phyloP scores from a whole-genome alignment of 2,797 vertebrate genomes.

The Percopsis omiscomaycus region DNA sequence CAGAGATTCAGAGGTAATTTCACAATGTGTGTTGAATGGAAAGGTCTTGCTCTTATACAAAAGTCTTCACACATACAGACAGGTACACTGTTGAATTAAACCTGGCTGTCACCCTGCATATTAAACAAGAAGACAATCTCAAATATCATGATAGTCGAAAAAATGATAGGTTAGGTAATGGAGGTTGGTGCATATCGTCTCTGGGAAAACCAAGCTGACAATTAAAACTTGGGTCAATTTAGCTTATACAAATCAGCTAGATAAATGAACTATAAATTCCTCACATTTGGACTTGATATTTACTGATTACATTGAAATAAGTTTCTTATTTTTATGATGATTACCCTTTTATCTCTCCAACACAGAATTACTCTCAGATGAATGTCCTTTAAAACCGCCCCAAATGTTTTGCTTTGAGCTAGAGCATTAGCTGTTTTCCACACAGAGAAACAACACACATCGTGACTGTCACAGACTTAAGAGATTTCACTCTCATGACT shows the following conservation, averaged over 20 bases:
- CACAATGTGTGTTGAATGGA: too few relatives aligned
- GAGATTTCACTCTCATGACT: slow-evolving; percentile 53
- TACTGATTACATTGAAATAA: too few relatives aligned
- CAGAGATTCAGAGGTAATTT: slow-evolving; percentile 8
- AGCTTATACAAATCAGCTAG: too few relatives aligned
- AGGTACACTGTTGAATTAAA: neutral
- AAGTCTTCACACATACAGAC: neutral
- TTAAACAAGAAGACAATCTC: slow-evolving; percentile 45
- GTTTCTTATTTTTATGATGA: too few relatives aligned
- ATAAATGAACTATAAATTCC: neutral
- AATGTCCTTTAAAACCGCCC: neutral
- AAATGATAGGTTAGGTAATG: slow-evolving; percentile 63
- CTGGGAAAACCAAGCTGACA: slow-evolving; percentile 36
- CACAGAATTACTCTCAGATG: too few relatives aligned
- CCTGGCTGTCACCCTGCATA: slow-evolving; percentile 2
- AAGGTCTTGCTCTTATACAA: too few relatives aligned
- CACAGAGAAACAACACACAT: slow-evolving; percentile 30
- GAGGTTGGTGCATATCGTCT: slow-evolving; percentile 22
- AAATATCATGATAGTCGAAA: slow-evolving; percentile 53
- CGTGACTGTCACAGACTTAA: slow-evolving; percentile 32
- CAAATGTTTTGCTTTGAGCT: neutral
- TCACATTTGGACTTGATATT: neutral
- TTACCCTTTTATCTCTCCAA: too few relatives aligned
- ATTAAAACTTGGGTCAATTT: neutral
- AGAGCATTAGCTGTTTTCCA: neutral